Base-by-base conservation (phyloP, 2,113 vertebrate genomes). In the Indicator indicator region DNA sequence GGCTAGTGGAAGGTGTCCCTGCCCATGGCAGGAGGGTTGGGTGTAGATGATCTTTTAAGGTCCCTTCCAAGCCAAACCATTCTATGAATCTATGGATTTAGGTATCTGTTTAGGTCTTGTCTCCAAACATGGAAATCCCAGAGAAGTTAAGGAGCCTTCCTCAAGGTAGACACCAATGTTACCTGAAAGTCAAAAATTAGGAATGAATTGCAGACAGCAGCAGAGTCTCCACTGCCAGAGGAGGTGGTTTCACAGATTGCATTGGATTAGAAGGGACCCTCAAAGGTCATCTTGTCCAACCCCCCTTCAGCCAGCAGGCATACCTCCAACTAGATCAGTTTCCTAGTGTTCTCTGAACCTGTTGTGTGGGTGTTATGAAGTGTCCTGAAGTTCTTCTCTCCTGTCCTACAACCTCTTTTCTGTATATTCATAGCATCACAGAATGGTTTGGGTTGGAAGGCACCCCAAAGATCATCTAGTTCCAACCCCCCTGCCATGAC, bases 311-410 rank as follows among this genome's bases (percentile, higher is more conserved):
- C 15, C 42, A 44, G 42, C 42, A 44, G 42, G 42, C 42, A 44
- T 16, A 44, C 42, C 42, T 44, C 42, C 42, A 44, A 7, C 42
- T 44, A 44, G 42, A 44, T 16, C 42, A 44, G 42, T 16, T 44
- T 44, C 42, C 42, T 44, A 5, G 44, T 10, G 32, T n/a, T 55
- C 24, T 62, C 40, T 30, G 73, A 71, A 5, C 14, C 52, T 9
- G 14, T 52, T 36, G 2, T 0, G 0, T 11, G 16, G n/a, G 8
- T 38, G 36, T 18, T 40, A 3, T 24, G 36, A 33, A 26, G 27
- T 8, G 6, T 4, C 52, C 73, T 27, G 12, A 40, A 9, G 5
- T 27, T 50, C 58, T 46, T 27, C 0, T 40, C 30, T 80, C 40
- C 48, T 44, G 38, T 83, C 55, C 32, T 60, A 1, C 48, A 3